These are phyloP conservation scores for Falco punctatus DNA, from an alignment of 2,113 vertebrate species.

Conservation along the genomic window DNA sequence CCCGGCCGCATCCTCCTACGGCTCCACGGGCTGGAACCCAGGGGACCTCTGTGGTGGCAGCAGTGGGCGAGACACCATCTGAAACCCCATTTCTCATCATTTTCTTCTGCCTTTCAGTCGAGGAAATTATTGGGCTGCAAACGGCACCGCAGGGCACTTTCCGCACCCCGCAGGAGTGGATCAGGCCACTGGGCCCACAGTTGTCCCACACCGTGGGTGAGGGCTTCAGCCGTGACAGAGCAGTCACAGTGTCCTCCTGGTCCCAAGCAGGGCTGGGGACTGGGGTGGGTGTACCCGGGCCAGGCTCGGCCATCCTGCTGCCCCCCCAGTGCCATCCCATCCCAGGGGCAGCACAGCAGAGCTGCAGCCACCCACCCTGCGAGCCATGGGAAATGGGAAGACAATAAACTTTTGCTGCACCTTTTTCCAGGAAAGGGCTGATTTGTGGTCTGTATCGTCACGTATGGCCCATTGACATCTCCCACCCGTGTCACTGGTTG, in stretches of 20 bases:
- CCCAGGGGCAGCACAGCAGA: background rate
- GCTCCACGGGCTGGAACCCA: background rate
- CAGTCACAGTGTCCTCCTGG: accelerated
- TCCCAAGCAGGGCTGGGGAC: background rate
- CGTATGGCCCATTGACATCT: background rate
- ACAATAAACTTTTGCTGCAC: background rate
- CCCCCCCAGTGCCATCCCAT: background rate
- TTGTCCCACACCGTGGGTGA: background rate
- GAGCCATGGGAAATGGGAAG: background rate
- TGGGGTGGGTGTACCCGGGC: background rate
- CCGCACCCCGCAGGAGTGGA: accelerated
- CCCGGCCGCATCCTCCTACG: background rate
- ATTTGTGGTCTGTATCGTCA: background rate
- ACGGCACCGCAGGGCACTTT: background rate
- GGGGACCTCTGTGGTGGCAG: background rate
- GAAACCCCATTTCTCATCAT: background rate
- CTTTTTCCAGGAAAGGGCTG: background rate
- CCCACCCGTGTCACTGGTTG: accelerated
- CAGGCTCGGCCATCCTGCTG: background rate
- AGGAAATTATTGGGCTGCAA: background rate
- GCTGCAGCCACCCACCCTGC: background rate
- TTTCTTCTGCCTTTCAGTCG: background rate
- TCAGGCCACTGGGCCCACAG: background rate
- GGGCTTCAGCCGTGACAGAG: background rate
- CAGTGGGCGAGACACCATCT: background rate